A percentile compares a stretch with the other conserved stretches of the same genome.
Conservation (phyloP, 1,140 invertebrate species). For the Hylaeus anthracinus region DNA sequence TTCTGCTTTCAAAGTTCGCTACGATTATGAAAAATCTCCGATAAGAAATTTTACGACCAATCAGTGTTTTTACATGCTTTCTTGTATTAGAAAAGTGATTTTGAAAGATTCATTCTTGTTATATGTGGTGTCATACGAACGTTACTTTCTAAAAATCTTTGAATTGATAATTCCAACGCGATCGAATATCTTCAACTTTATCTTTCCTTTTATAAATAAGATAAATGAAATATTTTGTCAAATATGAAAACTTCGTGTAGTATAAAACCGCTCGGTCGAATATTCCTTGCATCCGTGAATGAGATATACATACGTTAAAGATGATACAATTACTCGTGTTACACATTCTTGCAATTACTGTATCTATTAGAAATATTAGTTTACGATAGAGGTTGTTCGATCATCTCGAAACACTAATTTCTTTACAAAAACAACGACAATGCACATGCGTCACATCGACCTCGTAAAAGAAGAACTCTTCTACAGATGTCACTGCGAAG, state of each 20-base stretch:
- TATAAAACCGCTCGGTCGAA: conserved; percentile 3
- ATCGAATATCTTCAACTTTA: background rate
- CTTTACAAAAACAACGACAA: conserved; percentile 6
- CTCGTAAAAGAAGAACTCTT: conserved; percentile 14
- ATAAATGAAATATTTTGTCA: background rate
- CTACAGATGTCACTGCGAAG: conserved; percentile 2
- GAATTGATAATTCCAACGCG: background rate
- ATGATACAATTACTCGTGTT: background rate
- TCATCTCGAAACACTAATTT: background rate
- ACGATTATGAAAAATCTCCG: background rate
- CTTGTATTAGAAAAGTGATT: background rate
- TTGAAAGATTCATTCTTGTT: background rate
- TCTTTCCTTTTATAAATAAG: background rate
- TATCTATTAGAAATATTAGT: background rate
- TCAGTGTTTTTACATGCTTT: background rate
- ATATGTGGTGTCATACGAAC: background rate
- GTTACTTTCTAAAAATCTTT: background rate
- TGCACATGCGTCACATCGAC: background rate
- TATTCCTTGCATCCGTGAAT: conserved; percentile 4
- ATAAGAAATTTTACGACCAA: background rate
- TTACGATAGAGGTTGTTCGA: background rate
- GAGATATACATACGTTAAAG: background rate
- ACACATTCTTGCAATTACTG: background rate
- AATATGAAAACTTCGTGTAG: background rate
- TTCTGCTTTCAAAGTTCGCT: background rate